phyloP scores from a whole-genome alignment of 64 coral and sea anemone genomes.

The Montipora capricornis region DNA sequence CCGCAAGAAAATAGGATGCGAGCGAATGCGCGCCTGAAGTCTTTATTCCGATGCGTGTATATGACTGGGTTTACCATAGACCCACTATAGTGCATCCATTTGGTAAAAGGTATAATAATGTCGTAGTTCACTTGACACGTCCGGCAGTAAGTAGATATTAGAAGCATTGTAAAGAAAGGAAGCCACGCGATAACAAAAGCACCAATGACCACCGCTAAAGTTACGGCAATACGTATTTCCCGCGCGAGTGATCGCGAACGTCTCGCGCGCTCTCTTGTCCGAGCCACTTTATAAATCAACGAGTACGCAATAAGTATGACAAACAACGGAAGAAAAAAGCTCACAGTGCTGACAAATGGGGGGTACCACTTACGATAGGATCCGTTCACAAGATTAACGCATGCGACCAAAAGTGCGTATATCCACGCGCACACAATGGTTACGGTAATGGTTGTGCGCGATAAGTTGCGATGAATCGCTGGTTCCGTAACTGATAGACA shows the following conservation, averaged over 20 bases:
- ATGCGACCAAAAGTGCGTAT: constrained; percentile 64
- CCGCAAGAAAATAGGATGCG: constrained; percentile 65
- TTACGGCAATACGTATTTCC: constrained; percentile 93
- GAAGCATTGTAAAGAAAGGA: constrained; percentile 82
- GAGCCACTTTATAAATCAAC: constrained; percentile 84
- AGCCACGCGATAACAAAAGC: constrained; percentile 92
- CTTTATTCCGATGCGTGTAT: constrained; percentile 88
- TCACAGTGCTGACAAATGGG: constrained; percentile 71
- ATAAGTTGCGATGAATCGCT: constrained; percentile 89
- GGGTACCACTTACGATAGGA: constrained; percentile 75
- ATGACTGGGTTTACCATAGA: constrained; percentile 91
- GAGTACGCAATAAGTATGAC: constrained; percentile 86
- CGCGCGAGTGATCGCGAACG: constrained; percentile 73
- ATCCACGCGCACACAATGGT: constrained; percentile 78
- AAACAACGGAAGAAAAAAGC: constrained; percentile 87
- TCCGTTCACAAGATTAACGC: constrained; percentile 45
- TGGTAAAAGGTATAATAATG: constrained; percentile 66
- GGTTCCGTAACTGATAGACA: constrained; percentile 91
- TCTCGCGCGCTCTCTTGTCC: constrained; percentile 68
- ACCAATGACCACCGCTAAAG: constrained; percentile 86
- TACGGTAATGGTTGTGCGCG: constrained; percentile 51
- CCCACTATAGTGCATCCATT: constrained; percentile 98
- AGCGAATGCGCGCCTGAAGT: constrained; percentile 68
- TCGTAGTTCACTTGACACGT: constrained; percentile 51
- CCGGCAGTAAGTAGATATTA: constrained; percentile 66